Evolutionary conservation across 2,113 vertebrate species (phyloP).

Genomic region (Oncorhynchus keta): DNA sequence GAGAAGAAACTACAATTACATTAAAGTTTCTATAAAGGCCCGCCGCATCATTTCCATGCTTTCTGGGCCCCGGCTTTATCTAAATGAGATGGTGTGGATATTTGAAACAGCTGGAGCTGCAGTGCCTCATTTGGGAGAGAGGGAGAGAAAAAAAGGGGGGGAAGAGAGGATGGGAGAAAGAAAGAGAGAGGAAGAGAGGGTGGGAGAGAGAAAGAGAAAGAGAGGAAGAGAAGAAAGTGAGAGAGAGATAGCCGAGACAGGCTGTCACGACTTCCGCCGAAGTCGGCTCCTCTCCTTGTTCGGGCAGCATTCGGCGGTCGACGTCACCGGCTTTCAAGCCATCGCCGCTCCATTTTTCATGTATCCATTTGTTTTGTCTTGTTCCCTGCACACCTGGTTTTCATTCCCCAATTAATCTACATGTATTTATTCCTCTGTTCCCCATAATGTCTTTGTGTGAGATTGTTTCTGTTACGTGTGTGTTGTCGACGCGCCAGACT

Average conservation of each 20-base stretch:
- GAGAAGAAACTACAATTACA: conserved; percentile 90
- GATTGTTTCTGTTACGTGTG: too few species aligned
- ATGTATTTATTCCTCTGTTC: too few species aligned
- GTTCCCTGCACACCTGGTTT: too few species aligned
- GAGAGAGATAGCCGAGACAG: background rate
- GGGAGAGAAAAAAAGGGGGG: conserved; percentile 11
- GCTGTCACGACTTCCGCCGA: too few species aligned
- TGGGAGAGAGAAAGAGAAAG: background rate
- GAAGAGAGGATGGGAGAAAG: background rate
- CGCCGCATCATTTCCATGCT: conserved; percentile 79
- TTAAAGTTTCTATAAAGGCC: conserved; percentile 87
- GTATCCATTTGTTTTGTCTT: too few species aligned
- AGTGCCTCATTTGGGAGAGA: conserved; percentile 50
- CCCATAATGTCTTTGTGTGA: too few species aligned
- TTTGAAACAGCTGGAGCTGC: conserved; percentile 67
- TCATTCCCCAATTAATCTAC: too few species aligned
- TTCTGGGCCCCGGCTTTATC: conserved; percentile 61
- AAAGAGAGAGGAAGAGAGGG: conserved; percentile 1
- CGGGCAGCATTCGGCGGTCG: too few species aligned
- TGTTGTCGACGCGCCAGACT: too few species aligned
- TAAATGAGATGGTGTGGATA: conserved; percentile 79
- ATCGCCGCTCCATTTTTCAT: too few species aligned
- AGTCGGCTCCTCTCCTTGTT: too few species aligned
- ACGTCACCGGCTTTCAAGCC: too few species aligned
- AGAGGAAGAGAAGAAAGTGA: background rate